Base-by-base conservation (phyloP, 1,140 invertebrate species). In the Drosophila pectinifera region DNA sequence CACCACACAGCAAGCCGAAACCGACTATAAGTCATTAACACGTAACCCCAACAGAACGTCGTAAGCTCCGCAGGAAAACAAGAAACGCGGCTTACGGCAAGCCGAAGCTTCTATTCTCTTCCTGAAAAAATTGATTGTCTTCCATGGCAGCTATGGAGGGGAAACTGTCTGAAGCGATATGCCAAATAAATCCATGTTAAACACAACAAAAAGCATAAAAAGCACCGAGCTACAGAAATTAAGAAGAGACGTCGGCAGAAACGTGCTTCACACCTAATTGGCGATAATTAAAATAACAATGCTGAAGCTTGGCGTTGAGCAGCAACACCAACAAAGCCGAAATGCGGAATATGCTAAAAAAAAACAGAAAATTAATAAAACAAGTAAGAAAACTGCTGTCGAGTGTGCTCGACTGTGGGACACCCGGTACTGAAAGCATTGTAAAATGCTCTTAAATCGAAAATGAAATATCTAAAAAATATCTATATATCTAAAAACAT, bases 221-320 rank as follows among this genome's bases (percentile, higher is more conserved):
- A 42, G 22, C 22, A 62, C 42, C 59, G 34, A 43, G 36, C 57
- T 43, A 78, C 39, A 26, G 14, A 78, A 59, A 77, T 61, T 63
- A 63, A 78, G 48, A 14, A 57, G 53, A 70, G 43, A 65, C 70
- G 70, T 80, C 36, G 45, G 56, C 56, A 61, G 63, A 80, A 80
- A 80, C 78, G 78, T 80, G 78, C 77, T 65, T 80, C 78, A 53
- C 62, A 80, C 69, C 77, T 62, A 80, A 80, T 80, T 63, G 77
- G 34, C 41, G 43, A 53, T 80, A 80, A 80, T 80, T 80, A 80
- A 79, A 79, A 79, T 79, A 79, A 79, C 77, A 79, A 80, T 70
- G 70, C 77, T 67, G 18, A 48, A 61, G 42, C 58, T 48, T 31
- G 49, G 39, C 65, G 28, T 51, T 14, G 11, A 34, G 48, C 28